Base-by-base conservation (phyloP, 1,140 invertebrate species). In the Cecropterus lyciades region DNA sequence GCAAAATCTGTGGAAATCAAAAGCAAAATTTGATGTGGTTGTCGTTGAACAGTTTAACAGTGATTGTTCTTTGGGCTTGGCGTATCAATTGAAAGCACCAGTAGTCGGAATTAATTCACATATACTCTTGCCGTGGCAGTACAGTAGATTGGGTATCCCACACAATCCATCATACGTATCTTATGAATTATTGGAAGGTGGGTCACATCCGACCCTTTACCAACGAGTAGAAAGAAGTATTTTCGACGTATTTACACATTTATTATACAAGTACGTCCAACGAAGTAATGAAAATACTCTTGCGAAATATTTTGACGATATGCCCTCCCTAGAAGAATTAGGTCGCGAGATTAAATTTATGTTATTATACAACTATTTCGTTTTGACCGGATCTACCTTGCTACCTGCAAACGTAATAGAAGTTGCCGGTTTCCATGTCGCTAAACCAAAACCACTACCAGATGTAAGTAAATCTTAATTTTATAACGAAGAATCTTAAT, bases 1-100 rank as follows among this genome's bases (percentile, higher is more conserved):
- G 0, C 83, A 91, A 68, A 48, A 89, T 11, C 67, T 95, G 0
- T 64, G 83, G n/a, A 76, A 81, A 14, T 56, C 77, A 72, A 70
- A 83, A 76, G 56, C 92, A 20, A 93, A 93, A 57, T 96, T 94
- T 65, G 96, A 97, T 79, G 71, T 96, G 0, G 92, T 96, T 14
- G 75, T 96, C 0, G 87, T 93, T 3, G 95, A 96, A 83, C 92
- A 93, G 46, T 96, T 96, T 74, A 95, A 95, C 52, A 94, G 93
- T 40, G 95, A 96, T 68, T 96, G 95, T 77, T 94, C 94, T 71
- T 80, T 95, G 51, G 94, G 93, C 6, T 84, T 96, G 8, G 93
- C 93, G 24, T 88, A 95, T 62, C 93, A 94, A 70, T 92, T 95
- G 16, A 85, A 94, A 59, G 93, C 93, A 3, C 95, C 95, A 0